A percentile compares a stretch with the other conserved stretches of the same genome.
These are phyloP conservation scores for Baronia brevicornis DNA, from an alignment of 2,888 invertebrate genomes.

Conservation along the genomic window DNA sequence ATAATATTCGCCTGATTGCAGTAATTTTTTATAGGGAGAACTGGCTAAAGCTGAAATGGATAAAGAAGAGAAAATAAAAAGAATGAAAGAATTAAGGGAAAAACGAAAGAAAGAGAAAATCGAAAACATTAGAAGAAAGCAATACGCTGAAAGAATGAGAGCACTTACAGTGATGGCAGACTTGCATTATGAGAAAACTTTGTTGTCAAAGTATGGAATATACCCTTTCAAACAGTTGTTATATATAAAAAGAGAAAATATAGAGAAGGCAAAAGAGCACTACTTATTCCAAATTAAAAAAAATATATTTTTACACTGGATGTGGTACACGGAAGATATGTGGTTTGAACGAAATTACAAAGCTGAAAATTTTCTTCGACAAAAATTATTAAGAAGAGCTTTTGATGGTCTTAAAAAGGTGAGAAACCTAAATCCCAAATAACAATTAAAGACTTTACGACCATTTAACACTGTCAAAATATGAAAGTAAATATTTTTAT, in stretches of 20 bases:
- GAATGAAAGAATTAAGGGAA: slow-evolving; percentile 77
- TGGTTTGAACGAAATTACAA: slow-evolving; percentile 69
- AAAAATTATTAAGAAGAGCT: slow-evolving; percentile 55
- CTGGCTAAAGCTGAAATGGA: slow-evolving; percentile 71
- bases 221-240: slow-evolving; percentile 45
- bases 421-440: slow-evolving; percentile 15
- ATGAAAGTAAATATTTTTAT: slow-evolving; percentile 2
- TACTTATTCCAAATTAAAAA: slow-evolving; percentile 60
- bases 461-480: neutral
- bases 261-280: slow-evolving; percentile 64
- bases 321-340: slow-evolving; percentile 64
- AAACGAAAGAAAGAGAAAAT: slow-evolving; percentile 77
- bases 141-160: slow-evolving; percentile 58
- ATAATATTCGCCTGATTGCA: no score
- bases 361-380: slow-evolving; percentile 73
- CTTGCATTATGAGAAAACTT: slow-evolving; percentile 60
- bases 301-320: slow-evolving; percentile 69
- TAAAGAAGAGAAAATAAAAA: slow-evolving; percentile 77
- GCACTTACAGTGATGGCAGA: slow-evolving; percentile 69
- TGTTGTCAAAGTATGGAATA: slow-evolving; percentile 55
- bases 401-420: slow-evolving; percentile 70
- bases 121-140: slow-evolving; percentile 77
- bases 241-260: slow-evolving; percentile 47
- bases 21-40: slow-evolving; percentile 43
- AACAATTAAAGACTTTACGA: no score